Conservation (phyloP, 2,113 vertebrate species). For the Gadus chalcogrammus region DNA sequence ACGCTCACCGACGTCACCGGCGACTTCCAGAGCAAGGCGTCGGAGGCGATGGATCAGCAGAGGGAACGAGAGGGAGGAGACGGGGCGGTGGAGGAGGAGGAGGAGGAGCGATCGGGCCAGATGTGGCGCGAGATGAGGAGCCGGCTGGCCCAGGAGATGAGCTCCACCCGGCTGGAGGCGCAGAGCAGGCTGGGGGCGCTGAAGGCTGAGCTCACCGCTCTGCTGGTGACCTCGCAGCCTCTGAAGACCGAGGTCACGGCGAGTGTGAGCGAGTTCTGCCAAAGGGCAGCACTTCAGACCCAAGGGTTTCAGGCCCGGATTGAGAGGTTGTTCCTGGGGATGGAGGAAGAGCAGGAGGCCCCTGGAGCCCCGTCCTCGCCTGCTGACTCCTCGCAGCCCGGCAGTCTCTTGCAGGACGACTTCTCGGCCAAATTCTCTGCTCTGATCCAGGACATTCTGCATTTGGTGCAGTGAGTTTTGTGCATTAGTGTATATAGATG, state of each 20-base stretch:
- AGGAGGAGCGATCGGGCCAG: not conserved
- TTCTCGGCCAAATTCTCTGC: slow-evolving; percentile 77
- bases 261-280: slow-evolving; percentile 77
- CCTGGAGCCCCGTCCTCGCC: not conserved
- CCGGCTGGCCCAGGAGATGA: slow-evolving; percentile 65
- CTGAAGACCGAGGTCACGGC: slow-evolving; percentile 56
- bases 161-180: slow-evolving; percentile 41
- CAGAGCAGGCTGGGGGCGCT: slow-evolving; percentile 44
- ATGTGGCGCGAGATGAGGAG: slow-evolving; percentile 71
- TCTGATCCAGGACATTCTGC: slow-evolving; percentile 81
- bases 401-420: slow-evolving; percentile 65
- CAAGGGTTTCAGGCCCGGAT: slow-evolving; percentile 71
- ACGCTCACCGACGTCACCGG: slow-evolving; percentile 56
- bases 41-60: slow-evolving; percentile 67
- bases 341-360: slow-evolving; percentile 67
- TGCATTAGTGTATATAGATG: slow-evolving; percentile 23
- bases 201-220: slow-evolving; percentile 27
- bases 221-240: slow-evolving; percentile 36
- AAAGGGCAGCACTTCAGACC: slow-evolving; percentile 65
- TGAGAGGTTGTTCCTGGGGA: slow-evolving; percentile 70
- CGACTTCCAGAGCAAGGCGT: slow-evolving; percentile 70
- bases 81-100: slow-evolving; percentile 54
- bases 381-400: slow-evolving; percentile 36
- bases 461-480: slow-evolving; percentile 66
- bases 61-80: slow-evolving; percentile 62